These are phyloP conservation scores for Denticeps clupeoides DNA, from an alignment of 2,797 vertebrate species.

Conservation along the genomic window DNA sequence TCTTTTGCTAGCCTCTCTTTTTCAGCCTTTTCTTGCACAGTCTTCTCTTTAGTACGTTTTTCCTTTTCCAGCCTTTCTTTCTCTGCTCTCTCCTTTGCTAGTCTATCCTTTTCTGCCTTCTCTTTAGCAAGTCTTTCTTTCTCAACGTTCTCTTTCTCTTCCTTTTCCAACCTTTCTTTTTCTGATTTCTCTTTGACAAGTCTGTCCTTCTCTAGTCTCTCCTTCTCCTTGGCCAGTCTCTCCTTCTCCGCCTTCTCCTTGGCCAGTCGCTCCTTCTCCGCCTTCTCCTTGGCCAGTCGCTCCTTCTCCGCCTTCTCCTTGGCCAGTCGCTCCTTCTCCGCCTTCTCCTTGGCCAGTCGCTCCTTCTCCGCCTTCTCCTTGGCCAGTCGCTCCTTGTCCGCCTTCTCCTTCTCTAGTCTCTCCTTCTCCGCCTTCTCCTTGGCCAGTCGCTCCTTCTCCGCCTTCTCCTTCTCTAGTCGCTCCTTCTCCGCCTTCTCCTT, in stretches of 20 bases:
- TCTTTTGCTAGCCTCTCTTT: constrained; percentile 8
- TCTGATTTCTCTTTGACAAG: not conserved
- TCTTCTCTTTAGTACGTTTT: not conserved
- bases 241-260: not conserved
- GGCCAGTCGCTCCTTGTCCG: not conserved
- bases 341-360: not conserved
- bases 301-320: constrained; percentile 3
- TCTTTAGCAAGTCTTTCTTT: not conserved
- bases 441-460: not conserved
- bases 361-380: constrained; percentile 8
- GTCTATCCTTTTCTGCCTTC: not conserved
- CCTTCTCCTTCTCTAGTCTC: not conserved
- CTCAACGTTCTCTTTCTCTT: not conserved
- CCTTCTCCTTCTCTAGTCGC: not conserved
- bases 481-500: not conserved
- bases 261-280: constrained; percentile 1
- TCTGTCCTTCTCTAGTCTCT: not conserved
- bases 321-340: not conserved
- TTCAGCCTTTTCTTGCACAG: constrained; percentile 4
- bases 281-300: not conserved
- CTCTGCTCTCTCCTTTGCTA: not conserved
- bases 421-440: constrained; percentile 13
- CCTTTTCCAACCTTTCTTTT: not conserved
- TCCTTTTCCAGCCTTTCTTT: constrained; percentile 10
- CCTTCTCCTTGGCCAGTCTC: not conserved